Base-by-base conservation (phyloP, 1,140 invertebrate species). In the Palaemon carinicauda region DNA sequence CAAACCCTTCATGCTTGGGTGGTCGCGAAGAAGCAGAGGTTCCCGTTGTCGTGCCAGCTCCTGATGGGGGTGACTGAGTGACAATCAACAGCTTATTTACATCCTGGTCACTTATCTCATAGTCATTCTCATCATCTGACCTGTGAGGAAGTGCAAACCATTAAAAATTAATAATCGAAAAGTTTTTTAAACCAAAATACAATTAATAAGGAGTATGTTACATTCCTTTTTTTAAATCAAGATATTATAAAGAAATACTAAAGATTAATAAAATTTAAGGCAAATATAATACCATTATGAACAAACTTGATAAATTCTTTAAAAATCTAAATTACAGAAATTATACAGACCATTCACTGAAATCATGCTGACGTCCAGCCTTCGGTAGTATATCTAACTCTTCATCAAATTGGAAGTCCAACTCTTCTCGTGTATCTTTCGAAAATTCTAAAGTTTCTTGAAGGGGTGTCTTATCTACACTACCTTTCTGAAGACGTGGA, bases 381-480 rank as follows among this genome's bases (percentile, higher is more conserved):
- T 93, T 93, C 27, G 89, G 87, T 31, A 90, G 33, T 90, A 90
- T 54, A 24, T 97, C 95, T 53, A 98, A 92, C 91, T 99, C 98
- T 92, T 99, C 97, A 91, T 99, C 98, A 92, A 99, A 98, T 92
- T 98, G 96, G 92, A 99, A 99, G 91, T 98, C 96, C 82, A 99
- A 92, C 91, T 99, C 97, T 91, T 98, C 97, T 86, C 95, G 94
- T 91, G 95, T 94, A 89, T 93, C 92, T 89, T 90, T 91, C 29
- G 75, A 87, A 21, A 33, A 77, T 71, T 27, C 31, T n/a, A 52
- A 69, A n/a, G 82, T 21, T 31, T 79, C 75, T n/a, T 77, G 82
- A 19, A 27, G 10, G 19, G 15, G 31, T 17, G 50, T 14, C 73
- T 84, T 84, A 17, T 60, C 73, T 17, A 7, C 3, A 10, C 29